A percentile compares a stretch with the other conserved stretches of the same genome.
phyloP scores from a whole-genome alignment of 64 coral and sea anemone species.

The Porites australiensis region DNA sequence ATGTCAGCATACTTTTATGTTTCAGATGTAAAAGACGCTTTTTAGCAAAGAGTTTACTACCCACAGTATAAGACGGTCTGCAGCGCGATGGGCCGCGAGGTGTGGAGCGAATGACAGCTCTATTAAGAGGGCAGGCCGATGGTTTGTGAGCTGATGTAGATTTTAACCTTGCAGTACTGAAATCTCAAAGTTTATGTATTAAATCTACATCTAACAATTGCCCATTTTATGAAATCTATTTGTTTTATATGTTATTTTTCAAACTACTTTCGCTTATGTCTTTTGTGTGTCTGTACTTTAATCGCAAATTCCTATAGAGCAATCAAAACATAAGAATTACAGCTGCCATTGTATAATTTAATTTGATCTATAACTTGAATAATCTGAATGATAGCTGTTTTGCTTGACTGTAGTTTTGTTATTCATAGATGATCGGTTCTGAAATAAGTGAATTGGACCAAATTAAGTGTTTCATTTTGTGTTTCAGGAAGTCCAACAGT shows the following conservation, averaged over 20 bases:
- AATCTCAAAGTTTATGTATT: not conserved
- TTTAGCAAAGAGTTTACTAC: not conserved
- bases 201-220: not conserved
- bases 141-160: not conserved
- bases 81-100: not conserved
- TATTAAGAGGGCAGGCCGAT: conserved; percentile 11
- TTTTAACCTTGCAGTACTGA: not conserved
- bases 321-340: no score
- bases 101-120: conserved; percentile 34
- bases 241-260: no score
- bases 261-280: no score
- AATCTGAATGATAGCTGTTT: not conserved
- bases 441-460: not conserved
- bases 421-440: not conserved
- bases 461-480: not conserved
- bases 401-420: not conserved
- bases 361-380: no score
- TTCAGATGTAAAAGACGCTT: not conserved
- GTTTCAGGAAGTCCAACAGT: conserved; percentile 76
- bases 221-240: no score
- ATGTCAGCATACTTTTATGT: not conserved
- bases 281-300: no score
- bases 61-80: conserved; percentile 22
- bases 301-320: no score
- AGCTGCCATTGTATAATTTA: no score